Evolutionary conservation across 2,113 vertebrate species (phyloP).

Genomic region (Podocnemis expansa): DNA sequence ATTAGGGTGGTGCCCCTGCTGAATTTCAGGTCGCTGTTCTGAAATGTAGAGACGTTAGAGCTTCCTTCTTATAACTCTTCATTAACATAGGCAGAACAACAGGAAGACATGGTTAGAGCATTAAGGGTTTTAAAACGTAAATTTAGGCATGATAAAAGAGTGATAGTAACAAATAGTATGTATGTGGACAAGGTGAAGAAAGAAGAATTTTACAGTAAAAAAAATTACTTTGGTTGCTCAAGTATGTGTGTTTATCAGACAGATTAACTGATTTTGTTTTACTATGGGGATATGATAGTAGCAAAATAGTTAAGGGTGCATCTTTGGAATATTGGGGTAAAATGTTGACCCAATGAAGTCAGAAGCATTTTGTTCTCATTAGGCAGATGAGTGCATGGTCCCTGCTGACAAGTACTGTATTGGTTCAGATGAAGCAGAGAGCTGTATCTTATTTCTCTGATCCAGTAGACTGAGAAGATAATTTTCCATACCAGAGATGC

Average conservation of each 20-base stretch:
- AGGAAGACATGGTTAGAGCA: neutral
- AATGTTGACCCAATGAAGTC: neutral
- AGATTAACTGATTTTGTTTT: neutral
- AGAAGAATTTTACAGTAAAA: neutral
- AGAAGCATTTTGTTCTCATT: neutral
- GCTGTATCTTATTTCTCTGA: neutral
- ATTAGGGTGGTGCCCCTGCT: neutral
- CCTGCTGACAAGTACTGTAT: constrained; percentile 12
- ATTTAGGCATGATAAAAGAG: neutral
- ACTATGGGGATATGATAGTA: neutral
- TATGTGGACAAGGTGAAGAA: neutral
- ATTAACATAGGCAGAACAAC: neutral
- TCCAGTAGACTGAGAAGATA: neutral
- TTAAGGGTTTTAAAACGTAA: neutral
- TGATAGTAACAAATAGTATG: neutral
- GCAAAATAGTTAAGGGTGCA: neutral
- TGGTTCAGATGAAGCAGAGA: neutral
- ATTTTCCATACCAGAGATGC: neutral
- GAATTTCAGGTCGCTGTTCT: neutral
- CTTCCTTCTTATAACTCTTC: neutral
- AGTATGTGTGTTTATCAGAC: neutral
- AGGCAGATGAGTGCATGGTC: neutral
- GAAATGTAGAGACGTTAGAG: neutral
- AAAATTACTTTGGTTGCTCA: neutral
- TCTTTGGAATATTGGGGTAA: accelerated